Evolutionary conservation across 2,888 invertebrate genomes (phyloP).

Genomic region (Macaria notata): DNA sequence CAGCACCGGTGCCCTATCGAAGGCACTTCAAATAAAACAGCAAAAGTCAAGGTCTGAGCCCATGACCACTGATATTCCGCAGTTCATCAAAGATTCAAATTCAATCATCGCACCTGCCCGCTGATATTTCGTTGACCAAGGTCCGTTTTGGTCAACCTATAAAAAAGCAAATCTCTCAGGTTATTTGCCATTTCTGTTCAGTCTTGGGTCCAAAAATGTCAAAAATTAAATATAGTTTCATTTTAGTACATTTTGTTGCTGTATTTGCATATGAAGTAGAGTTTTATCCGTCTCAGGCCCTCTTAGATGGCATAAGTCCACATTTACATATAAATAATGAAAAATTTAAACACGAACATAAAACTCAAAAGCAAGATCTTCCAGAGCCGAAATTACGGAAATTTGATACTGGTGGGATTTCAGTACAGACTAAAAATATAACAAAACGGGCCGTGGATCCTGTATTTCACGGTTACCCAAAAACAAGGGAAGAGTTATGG

Average conservation of each 20-base stretch:
- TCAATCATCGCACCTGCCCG: slow-evolving; percentile 77
- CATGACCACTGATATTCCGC: slow-evolving; percentile 49
- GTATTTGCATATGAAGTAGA: slow-evolving; percentile 48
- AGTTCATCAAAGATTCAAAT: slow-evolving; percentile 69
- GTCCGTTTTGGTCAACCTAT: slow-evolving; percentile 46
- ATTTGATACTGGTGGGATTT: slow-evolving; percentile 5
- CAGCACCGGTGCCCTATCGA: not conserved
- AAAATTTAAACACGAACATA: slow-evolving; percentile 10
- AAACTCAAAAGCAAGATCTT: not conserved
- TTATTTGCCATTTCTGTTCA: slow-evolving; percentile 18
- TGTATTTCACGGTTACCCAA: slow-evolving; percentile 81
- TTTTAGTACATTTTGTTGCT: slow-evolving; percentile 1
- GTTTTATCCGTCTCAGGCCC: slow-evolving; percentile 58
- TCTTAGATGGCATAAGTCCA: slow-evolving; percentile 16
- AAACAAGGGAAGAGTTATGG: slow-evolving; percentile 81
- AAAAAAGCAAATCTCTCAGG: slow-evolving; percentile 43
- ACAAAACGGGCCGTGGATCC: slow-evolving; percentile 70
- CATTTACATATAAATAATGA: slow-evolving; percentile 1
- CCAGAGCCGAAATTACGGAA: slow-evolving; percentile 15
- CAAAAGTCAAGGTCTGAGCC: slow-evolving; percentile 43
- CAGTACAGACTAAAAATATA: slow-evolving; percentile 10
- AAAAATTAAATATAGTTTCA: slow-evolving; percentile 8
- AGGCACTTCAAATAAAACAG: slow-evolving; percentile 22
- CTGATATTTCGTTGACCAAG: slow-evolving; percentile 58
- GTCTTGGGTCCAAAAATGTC: slow-evolving; percentile 20